Evolutionary conservation across 2,113 vertebrate genomes (phyloP).

Genomic region (Tetrao urogallus): DNA sequence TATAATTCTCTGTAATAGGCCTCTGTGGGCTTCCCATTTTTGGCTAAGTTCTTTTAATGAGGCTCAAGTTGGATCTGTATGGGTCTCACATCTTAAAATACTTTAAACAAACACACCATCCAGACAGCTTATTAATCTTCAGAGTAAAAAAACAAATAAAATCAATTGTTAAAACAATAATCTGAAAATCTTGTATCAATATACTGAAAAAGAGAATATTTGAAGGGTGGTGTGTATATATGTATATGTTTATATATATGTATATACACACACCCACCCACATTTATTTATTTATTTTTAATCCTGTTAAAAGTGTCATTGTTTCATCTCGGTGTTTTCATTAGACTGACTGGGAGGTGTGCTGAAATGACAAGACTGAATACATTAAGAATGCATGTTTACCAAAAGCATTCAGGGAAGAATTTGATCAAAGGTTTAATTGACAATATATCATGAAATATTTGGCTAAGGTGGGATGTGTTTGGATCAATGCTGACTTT

Average conservation of each 20-base stretch:
- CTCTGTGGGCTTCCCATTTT: constrained; percentile 44
- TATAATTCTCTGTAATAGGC: constrained; percentile 53
- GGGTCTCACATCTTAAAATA: constrained; percentile 19
- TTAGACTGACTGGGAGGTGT: not conserved
- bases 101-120: constrained; percentile 25
- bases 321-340: not conserved
- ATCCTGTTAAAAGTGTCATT: not conserved
- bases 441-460: not conserved
- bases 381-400: not conserved
- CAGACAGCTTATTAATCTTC: not conserved
- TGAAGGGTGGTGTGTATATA: too few species aligned
- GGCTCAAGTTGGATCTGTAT: constrained; percentile 50
- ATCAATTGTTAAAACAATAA: not conserved
- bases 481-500: not conserved
- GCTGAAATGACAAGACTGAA: not conserved
- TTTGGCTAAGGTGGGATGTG: not conserved
- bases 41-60: constrained; percentile 60
- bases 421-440: not conserved
- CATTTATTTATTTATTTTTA: not conserved
- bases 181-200: not conserved
- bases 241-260: too few species aligned
- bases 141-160: not conserved
- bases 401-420: not conserved
- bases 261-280: too few species aligned
- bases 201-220: not conserved